Evolutionary conservation across 2,888 invertebrate species (phyloP).

Genomic region (Sarcophaga rosellei): DNA sequence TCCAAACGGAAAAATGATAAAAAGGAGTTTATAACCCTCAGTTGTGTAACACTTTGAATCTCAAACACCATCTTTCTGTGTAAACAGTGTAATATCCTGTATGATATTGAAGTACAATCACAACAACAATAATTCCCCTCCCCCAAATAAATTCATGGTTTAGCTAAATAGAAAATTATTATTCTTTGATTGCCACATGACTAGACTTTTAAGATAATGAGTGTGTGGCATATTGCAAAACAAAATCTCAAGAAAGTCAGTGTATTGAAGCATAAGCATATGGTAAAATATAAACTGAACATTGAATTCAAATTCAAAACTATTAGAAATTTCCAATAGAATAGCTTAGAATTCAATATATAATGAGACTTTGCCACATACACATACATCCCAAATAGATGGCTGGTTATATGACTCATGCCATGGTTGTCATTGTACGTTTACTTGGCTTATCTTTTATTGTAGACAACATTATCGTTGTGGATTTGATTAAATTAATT

Average conservation of each 20-base stretch:
- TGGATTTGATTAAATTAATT: constrained; percentile 58
- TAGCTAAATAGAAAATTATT: constrained; percentile 60
- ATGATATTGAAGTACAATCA: no score
- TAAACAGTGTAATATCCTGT: no score
- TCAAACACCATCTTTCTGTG: no score
- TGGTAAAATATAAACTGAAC: constrained; percentile 7
- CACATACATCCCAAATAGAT: not conserved
- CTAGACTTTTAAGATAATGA: constrained; percentile 23
- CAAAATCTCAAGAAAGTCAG: not conserved
- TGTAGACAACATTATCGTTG: not conserved
- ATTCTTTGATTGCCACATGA: constrained; percentile 57
- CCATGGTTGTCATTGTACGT: not conserved
- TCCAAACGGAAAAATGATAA: no score
- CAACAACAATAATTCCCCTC: no score
- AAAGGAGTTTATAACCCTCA: no score
- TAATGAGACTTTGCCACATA: no score
- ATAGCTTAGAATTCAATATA: no score
- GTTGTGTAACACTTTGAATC: no score
- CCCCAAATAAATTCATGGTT: constrained; percentile 26
- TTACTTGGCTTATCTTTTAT: not conserved
- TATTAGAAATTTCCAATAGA: constrained; percentile 32
- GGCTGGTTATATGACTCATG: no score
- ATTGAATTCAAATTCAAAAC: constrained; percentile 58
- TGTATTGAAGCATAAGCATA: not conserved
- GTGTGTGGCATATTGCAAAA: not conserved